Percentiles rank a stretch among this genome's conserved stretches.
phyloP scores from a whole-genome alignment of 2,113 vertebrate genomes.

The Pristiophorus japonicus region DNA sequence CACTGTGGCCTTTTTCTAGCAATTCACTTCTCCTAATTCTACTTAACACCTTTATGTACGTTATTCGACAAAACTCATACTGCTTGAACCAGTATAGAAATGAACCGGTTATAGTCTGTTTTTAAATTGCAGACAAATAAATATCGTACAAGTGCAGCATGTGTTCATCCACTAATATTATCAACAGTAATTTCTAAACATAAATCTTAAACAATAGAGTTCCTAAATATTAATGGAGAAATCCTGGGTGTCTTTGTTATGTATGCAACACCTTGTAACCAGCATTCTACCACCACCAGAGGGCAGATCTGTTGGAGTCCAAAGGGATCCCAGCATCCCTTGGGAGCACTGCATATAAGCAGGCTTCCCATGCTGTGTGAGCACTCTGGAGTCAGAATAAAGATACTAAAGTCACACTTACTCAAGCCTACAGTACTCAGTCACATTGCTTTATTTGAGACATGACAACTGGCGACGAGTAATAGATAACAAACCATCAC shows the following conservation, averaged over 20 bases:
- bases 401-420: too few species aligned
- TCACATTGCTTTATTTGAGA: too few species aligned
- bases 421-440: too few species aligned
- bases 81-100: not conserved
- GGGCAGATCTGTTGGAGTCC: too few species aligned
- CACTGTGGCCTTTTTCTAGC: not conserved
- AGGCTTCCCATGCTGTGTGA: too few species aligned
- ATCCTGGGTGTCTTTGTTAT: not conserved
- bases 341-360: too few species aligned
- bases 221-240: not conserved
- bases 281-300: too few species aligned
- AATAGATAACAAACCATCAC: too few species aligned
- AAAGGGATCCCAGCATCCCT: too few species aligned
- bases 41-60: not conserved
- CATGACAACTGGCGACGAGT: too few species aligned
- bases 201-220: not conserved
- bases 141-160: not conserved
- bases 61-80: not conserved
- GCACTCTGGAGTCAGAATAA: too few species aligned
- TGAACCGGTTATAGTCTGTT: not conserved
- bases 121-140: not conserved
- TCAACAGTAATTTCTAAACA: not conserved
- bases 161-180: not conserved
- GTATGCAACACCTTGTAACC: too few species aligned
- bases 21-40: not conserved